Conservation (phyloP, 2,113 vertebrate species). For the Marmota flaviventris region DNA sequence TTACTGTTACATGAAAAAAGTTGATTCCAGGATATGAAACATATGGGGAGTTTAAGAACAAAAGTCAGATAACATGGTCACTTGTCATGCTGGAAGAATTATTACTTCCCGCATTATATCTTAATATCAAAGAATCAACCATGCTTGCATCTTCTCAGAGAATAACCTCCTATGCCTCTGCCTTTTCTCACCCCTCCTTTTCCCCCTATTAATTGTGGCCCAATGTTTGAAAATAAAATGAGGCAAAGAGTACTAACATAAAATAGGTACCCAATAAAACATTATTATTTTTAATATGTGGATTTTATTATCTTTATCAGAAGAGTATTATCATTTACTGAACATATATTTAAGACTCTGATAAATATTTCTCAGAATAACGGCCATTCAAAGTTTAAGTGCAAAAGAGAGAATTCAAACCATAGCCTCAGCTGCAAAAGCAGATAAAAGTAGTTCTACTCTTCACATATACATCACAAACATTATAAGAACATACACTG, state of each 20-base stretch:
- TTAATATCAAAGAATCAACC: not conserved
- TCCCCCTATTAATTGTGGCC: not conserved
- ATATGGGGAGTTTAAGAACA: not conserved
- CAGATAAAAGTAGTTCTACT: constrained; percentile 7
- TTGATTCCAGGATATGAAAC: not conserved
- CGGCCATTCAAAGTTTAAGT: constrained; percentile 13
- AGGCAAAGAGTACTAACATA: not conserved
- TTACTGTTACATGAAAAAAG: not conserved
- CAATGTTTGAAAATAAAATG: constrained; percentile 18
- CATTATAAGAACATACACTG: not conserved
- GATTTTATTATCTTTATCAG: not conserved
- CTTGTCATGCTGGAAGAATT: not conserved
- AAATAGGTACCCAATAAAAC: not conserved
- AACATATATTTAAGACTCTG: not conserved
- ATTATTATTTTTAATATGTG: constrained; percentile 11
- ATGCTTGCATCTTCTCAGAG: not conserved
- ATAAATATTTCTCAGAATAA: not conserved
- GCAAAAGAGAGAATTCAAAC: not conserved
- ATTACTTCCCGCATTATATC: not conserved
- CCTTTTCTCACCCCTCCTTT: not conserved
- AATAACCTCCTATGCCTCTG: not conserved
- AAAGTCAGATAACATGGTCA: not conserved
- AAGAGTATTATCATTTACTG: not conserved
- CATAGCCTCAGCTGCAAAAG: not conserved
- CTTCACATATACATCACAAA: not conserved